These are phyloP conservation scores for Conchocele bisecta DNA, from an alignment of 2,888 invertebrate species.

Conservation along the genomic window DNA sequence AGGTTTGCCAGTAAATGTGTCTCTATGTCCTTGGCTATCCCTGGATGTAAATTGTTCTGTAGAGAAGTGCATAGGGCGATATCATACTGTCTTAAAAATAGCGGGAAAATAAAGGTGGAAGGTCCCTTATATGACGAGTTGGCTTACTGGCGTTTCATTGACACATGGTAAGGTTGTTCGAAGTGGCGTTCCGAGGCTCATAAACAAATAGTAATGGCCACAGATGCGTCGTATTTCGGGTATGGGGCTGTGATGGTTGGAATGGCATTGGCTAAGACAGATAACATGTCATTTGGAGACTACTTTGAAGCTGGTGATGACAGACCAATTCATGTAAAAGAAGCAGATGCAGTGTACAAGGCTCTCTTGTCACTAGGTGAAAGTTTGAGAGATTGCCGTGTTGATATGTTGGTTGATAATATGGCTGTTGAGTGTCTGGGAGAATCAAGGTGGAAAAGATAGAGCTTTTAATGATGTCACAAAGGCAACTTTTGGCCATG, in stretches of 20 bases:
- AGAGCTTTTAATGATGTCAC: background rate
- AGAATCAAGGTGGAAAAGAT: background rate
- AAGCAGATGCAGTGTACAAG: background rate
- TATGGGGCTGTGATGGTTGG: background rate
- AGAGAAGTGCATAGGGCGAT: background rate
- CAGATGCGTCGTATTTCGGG: background rate
- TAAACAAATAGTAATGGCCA: background rate
- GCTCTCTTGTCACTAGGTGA: background rate
- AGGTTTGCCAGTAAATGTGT: constrained; percentile 10
- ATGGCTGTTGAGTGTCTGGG: background rate
- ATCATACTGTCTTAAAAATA: background rate
- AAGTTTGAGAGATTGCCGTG: background rate
- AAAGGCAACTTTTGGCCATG: background rate
- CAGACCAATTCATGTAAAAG: background rate
- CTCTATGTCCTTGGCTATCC: background rate
- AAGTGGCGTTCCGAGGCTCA: background rate
- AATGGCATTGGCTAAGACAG: background rate
- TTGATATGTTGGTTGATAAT: background rate
- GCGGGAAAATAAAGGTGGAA: background rate
- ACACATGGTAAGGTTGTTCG: background rate
- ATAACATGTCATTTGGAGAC: background rate
- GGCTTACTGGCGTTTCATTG: background rate
- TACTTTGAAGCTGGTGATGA: background rate
- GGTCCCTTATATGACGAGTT: background rate
- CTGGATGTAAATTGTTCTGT: background rate